A percentile compares a stretch with the other conserved stretches of the same genome.
These are phyloP conservation scores for Rhodinocichla rosea DNA, from an alignment of 2,113 vertebrate genomes.

Conservation along the genomic window DNA sequence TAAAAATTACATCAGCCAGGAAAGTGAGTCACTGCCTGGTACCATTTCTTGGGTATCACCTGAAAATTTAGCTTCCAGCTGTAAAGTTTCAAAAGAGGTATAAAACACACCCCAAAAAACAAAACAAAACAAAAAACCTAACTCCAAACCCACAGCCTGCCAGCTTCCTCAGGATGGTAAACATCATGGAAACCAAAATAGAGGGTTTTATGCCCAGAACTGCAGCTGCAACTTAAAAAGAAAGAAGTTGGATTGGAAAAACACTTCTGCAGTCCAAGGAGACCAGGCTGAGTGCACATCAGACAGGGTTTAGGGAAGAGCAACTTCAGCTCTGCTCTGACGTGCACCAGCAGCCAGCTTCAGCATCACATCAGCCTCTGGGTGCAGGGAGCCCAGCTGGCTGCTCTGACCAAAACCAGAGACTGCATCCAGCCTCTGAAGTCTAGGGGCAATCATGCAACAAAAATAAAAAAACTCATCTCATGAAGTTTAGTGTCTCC, in stretches of 20 bases:
- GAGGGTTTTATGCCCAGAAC: not conserved
- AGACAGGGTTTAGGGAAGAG: not conserved
- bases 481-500: not conserved
- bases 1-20: not conserved
- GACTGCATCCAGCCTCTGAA: not conserved
- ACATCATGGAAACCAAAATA: not conserved
- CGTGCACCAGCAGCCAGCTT: not conserved
- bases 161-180: slow-evolving; percentile 3
- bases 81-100: not conserved
- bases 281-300: not conserved
- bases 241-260: not conserved
- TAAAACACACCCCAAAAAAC: not conserved
- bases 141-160: not conserved
- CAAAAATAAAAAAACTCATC: not conserved
- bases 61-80: slow-evolving; percentile 13
- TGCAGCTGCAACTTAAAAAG: not conserved
- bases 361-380: not conserved
- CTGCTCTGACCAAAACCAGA: not conserved
- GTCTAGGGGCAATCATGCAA: not conserved
- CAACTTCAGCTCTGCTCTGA: not conserved
- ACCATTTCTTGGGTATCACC: not conserved
- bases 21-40: not conserved
- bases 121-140: not conserved
- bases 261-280: fast-evolving
- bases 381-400: not conserved